Evolutionary conservation across 2,797 vertebrate genomes (phyloP).

Genomic region (Hafferia zeledoni): DNA sequence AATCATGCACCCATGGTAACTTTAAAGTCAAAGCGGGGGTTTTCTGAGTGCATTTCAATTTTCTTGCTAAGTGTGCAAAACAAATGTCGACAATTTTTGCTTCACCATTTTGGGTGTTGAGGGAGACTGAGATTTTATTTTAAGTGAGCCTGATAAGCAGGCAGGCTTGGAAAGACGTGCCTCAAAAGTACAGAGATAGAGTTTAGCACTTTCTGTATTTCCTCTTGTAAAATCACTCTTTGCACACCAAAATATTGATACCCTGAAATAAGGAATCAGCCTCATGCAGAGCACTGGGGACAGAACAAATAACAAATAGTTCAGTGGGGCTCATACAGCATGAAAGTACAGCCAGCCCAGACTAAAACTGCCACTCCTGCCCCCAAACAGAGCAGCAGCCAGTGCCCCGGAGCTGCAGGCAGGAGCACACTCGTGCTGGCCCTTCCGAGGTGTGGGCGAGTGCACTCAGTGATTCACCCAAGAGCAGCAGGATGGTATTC

Average conservation of each 20-base stretch:
- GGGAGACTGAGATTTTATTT: background rate
- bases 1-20: background rate
- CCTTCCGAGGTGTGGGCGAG: rapidly evolving
- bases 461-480: rapidly evolving
- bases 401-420: rapidly evolving
- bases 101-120: background rate
- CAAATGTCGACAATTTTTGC: background rate
- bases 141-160: background rate
- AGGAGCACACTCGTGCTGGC: rapidly evolving
- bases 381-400: background rate
- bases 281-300: rapidly evolving
- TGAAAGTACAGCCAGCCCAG: rapidly evolving
- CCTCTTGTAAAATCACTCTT: background rate
- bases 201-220: background rate
- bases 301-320: background rate
- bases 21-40: background rate
- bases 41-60: background rate
- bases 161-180: background rate
- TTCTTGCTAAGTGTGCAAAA: background rate
- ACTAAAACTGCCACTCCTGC: background rate
- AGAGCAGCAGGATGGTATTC: background rate
- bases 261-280: background rate
- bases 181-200: background rate
- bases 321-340: rapidly evolving
- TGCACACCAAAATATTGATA: background rate